Evolutionary conservation across 2,888 invertebrate species (phyloP).

Genomic region (Eristalis arbustorum): DNA sequence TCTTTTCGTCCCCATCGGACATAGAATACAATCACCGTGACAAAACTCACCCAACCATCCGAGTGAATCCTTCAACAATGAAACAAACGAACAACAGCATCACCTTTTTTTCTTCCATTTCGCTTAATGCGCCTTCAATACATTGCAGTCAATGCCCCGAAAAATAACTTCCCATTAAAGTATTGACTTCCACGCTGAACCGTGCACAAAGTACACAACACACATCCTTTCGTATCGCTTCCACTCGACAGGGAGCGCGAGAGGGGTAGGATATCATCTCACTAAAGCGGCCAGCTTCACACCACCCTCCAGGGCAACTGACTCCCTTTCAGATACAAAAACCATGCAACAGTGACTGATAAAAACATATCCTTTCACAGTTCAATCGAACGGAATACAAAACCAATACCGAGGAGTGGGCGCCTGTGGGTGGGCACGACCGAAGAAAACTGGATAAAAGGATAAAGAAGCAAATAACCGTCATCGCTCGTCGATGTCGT

Average conservation of each 20-base stretch:
- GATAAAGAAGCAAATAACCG: constrained; percentile 46
- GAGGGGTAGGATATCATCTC: constrained; percentile 15
- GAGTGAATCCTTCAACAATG: not conserved
- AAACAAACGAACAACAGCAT: not conserved
- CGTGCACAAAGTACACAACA: not conserved
- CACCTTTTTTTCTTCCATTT: not conserved
- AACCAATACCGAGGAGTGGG: constrained; percentile 14
- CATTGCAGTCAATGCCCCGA: constrained; percentile 38
- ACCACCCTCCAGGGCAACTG: not conserved
- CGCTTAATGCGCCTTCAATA: constrained; percentile 2
- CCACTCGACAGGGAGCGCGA: not conserved
- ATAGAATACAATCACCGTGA: not conserved
- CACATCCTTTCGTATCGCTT: constrained; percentile 42
- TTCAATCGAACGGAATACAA: constrained; percentile 48
- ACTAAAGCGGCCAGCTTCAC: not conserved
- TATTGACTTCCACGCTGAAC: constrained; percentile 38
- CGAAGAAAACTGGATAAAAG: constrained; percentile 10
- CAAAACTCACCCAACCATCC: not conserved
- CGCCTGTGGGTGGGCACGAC: not conserved
- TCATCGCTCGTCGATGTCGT: constrained; percentile 7
- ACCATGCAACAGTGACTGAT: constrained; percentile 23
- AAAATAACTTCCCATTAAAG: constrained; percentile 46
- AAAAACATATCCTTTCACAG: constrained; percentile 45
- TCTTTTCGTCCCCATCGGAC: not conserved
- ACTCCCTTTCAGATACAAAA: not conserved